Percentiles rank a stretch among this genome's conserved stretches.
phyloP scores from a whole-genome alignment of 1,140 invertebrate genomes.

The Ylistrum balloti region DNA sequence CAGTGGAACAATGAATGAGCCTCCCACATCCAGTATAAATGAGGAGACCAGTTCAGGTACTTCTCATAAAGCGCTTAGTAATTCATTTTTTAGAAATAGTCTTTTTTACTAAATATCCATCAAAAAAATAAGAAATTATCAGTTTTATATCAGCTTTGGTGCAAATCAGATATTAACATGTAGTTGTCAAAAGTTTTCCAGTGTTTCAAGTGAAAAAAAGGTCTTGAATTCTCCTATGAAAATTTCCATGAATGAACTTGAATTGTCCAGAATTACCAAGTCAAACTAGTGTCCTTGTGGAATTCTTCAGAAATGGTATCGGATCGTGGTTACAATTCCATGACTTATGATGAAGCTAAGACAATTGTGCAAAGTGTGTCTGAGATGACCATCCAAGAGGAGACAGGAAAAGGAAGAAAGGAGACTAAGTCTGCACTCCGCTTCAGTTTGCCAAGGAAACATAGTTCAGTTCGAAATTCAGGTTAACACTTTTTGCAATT shows the following conservation, averaged over 20 bases:
- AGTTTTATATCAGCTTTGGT: too few relatives aligned
- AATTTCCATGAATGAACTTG: not conserved
- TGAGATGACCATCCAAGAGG: slow-evolving; percentile 41
- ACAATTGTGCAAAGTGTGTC: slow-evolving; percentile 54
- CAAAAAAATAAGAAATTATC: too few relatives aligned
- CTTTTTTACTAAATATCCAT: too few relatives aligned
- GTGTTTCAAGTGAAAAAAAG: too few relatives aligned
- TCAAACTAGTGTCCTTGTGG: too few relatives aligned
- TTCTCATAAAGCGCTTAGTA: too few relatives aligned
- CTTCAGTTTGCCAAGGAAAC: slow-evolving; percentile 68
- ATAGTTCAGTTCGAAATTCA: slow-evolving; percentile 41
- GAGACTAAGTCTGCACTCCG: slow-evolving; percentile 67
- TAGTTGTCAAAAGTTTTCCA: too few relatives aligned
- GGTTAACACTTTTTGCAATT: not conserved
- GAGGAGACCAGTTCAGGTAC: slow-evolving; percentile 54
- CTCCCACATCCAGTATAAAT: not conserved
- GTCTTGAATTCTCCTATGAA: too few relatives aligned
- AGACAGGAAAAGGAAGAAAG: slow-evolving; percentile 57
- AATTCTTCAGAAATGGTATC: slow-evolving; percentile 80
- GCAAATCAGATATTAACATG: too few relatives aligned
- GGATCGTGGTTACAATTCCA: slow-evolving; percentile 84
- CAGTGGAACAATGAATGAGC: not conserved
- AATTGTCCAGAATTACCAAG: slow-evolving; percentile 16
- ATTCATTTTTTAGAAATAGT: too few relatives aligned
- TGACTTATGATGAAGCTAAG: slow-evolving; percentile 82